Evolutionary conservation across 1,140 invertebrate genomes (phyloP).

Genomic region (Pseudomyrmex dendroicus): DNA sequence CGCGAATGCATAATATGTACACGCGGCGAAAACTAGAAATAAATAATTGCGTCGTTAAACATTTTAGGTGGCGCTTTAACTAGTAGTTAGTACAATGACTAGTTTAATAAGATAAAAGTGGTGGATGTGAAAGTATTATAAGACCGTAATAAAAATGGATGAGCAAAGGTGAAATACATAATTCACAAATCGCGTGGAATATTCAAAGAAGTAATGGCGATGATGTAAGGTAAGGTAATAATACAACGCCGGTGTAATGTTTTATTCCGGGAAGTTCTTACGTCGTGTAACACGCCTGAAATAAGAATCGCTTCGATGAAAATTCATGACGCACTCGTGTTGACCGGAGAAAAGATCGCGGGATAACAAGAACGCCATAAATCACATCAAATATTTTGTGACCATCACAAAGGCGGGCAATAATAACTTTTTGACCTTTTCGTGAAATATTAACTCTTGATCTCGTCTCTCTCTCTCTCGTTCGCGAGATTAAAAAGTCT

Average conservation of each 20-base stretch:
- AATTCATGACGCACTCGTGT: constrained; percentile 42
- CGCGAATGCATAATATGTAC: too few species aligned
- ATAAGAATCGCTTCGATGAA: constrained; percentile 65
- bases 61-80: too few species aligned
- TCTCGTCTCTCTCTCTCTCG: not conserved
- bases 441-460: not conserved
- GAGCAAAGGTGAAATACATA: not conserved
- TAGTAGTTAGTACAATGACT: not conserved
- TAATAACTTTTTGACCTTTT: constrained; percentile 2
- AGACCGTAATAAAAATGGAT: constrained; percentile 10
- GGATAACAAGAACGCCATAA: constrained; percentile 36
- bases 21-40: not conserved
- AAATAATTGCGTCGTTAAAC: not conserved
- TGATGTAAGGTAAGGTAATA: constrained; percentile 44
- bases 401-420: not conserved
- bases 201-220: constrained; percentile 22
- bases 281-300: constrained; percentile 56
- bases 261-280: constrained; percentile 58
- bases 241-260: constrained; percentile 50
- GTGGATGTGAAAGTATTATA: not conserved
- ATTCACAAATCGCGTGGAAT: too few species aligned
- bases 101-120: constrained; percentile 8
- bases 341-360: constrained; percentile 2
- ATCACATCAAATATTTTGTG: constrained; percentile 25
- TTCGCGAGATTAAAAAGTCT: not conserved